Evolutionary conservation across 2,888 invertebrate species (phyloP), one percentile per base, ranked within the genome.

Genomic region (Parnassius mnemosyne): DNA sequence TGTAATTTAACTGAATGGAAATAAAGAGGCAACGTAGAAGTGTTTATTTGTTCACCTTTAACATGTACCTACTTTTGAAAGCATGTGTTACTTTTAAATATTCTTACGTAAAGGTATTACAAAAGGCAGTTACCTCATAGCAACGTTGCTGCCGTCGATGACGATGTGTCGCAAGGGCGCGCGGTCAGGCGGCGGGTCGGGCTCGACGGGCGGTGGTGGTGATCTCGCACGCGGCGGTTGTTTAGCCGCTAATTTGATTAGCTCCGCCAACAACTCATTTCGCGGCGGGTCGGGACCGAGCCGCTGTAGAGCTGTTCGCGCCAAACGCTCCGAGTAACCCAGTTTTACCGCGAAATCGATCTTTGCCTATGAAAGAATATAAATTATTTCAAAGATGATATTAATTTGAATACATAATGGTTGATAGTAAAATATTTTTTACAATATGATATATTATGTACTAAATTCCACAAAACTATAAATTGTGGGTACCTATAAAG

Each of bases 71-170:
- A 52, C 16, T 5, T 20, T 34, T n/a, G n/a, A n/a, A 11, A 11
- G 46, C 49, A 49, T 13, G 34, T 34, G 34, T 34, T 34, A 41
- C n/a, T 52, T 52, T 10, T 34, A 11, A 25, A 20, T 49, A 49
- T 49, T 0, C 34, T 60, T 54, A 54, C 47, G 20, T 60, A 61
- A 46, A 41, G 25, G 44, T 20, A 57, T 52, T 57, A 53, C 11
- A 43, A 12, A 44, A 53, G 34, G 43, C 53, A 77, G 79, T 77
- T 81, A 96, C 96, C 95, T 96, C 96, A 98, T 97, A 47, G 98
- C 98, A 20, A 98, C 96, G 83, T 98, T 98, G 84, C 97, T 97
- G 74, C 98, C 98, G 83, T 98, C 98, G 66, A 98, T 96, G 68
- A 98, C 97, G 67, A 98, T 95, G 62, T 96, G 95, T 64, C 97